phyloP scores from a whole-genome alignment of 2,797 vertebrate genomes.

The Coccyzus lansbergi region DNA sequence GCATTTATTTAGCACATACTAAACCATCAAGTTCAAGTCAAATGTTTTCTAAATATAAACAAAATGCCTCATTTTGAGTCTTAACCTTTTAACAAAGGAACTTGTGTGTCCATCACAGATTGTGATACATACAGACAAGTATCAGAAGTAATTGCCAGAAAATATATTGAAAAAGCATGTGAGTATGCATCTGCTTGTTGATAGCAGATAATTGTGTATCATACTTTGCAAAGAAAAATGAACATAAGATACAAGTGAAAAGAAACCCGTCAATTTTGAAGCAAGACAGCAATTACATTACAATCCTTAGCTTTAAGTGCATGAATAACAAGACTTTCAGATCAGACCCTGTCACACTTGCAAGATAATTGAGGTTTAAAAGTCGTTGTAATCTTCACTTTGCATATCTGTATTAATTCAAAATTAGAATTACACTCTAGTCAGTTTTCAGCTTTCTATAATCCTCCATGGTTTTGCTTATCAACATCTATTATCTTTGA shows the following conservation, averaged over 20 bases:
- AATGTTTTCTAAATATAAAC: slow-evolving; percentile 3
- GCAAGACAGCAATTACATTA: background rate
- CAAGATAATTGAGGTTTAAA: background rate
- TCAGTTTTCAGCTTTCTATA: background rate
- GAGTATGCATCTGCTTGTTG: background rate
- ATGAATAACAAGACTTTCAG: background rate
- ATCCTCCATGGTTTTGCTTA: background rate
- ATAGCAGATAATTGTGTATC: background rate
- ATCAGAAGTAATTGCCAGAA: background rate
- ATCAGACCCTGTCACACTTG: background rate
- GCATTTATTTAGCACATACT: background rate
- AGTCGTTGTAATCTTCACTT: background rate
- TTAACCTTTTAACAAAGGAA: background rate
- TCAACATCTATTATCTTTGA: background rate
- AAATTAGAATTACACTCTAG: background rate
- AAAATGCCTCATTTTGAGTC: background rate
- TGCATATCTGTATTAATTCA: background rate
- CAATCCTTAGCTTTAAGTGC: background rate
- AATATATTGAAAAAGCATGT: background rate
- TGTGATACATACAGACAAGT: background rate
- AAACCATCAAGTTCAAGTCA: background rate
- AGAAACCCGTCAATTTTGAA: background rate
- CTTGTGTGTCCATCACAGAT: background rate
- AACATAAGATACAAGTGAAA: background rate
- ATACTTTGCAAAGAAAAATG: background rate